Base-by-base conservation (phyloP, 2,797 vertebrate species). In the Acipenser oxyrinchus region DNA sequence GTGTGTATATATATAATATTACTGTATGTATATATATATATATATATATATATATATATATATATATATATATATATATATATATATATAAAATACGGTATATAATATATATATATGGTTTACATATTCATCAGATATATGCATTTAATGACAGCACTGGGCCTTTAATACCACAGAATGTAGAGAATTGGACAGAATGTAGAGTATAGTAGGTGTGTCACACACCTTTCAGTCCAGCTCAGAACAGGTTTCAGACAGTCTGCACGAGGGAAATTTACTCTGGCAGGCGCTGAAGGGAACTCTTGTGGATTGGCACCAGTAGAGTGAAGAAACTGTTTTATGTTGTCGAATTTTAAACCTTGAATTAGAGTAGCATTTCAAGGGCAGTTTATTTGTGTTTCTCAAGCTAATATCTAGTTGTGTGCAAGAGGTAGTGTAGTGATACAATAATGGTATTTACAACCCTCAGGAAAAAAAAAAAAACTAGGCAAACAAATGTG, bases 341-440 rank as follows among this genome's bases (percentile, higher is more conserved):
- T 69, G 63, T 67, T 64, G 65, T 69, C 64, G 69, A 69, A 62
- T 71, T 74, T 71, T 58, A 71, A 68, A 69, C 69, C 67, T 67
- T 66, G 69, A 64, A 70, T 70, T 71, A 71, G 67, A 62, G 67
- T 52, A 61, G 51, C 48, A 57, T 74, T 70, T 71, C 70, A 71
- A 71, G 65, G 65, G 23, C 49, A 67, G 59, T 58, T 66, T 70
- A 62, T 65, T 63, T 65, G 53, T 68, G 15, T 65, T 67, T 62
- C 61, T 50, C 23, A 18, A 48, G 57, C 65, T 69, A 68, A 68
- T 69, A 65, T 70, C 65, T 49, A 49, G 11, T 13, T 50, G 23
- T 53, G 51, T 64, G 53, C 57, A 69, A 51, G 18, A 60, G 15
- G 68, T 10, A 59, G 37, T 59, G 61, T 57, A 57, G 50, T 11